Percentiles rank a stretch among this genome's conserved stretches.
Evolutionary conservation across 2,797 vertebrate species (phyloP).

Genomic region (Pseudochirops cupreus): DNA sequence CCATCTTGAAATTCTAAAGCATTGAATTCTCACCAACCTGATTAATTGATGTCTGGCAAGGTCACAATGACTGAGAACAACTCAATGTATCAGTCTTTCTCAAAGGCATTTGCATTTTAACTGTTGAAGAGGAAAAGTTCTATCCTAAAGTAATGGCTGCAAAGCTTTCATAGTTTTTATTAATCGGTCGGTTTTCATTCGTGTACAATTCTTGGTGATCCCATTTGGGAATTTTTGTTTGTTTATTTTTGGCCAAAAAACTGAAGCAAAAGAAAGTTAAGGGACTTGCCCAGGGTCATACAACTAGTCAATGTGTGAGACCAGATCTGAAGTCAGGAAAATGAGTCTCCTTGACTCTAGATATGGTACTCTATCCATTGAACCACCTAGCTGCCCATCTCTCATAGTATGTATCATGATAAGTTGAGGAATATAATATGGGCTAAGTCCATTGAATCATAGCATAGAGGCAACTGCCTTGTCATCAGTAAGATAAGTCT

Average conservation of each 20-base stretch:
- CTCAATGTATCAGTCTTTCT: background rate
- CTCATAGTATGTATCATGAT: background rate
- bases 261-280: background rate
- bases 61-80: background rate
- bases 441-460: background rate
- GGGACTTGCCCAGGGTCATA: background rate
- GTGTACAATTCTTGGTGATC: background rate
- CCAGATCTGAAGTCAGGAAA: background rate
- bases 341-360: background rate
- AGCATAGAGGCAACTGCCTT: background rate
- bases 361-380: background rate
- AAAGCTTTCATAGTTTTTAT: background rate
- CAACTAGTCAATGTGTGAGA: background rate
- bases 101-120: background rate
- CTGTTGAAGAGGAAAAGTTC: background rate
- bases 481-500: background rate
- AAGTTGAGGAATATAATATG: background rate
- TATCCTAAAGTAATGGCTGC: background rate
- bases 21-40: background rate
- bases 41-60: background rate
- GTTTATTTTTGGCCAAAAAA: background rate
- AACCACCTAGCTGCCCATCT: background rate
- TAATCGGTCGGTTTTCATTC: background rate
- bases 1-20: background rate
- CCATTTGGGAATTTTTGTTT: no score